A percentile compares a stretch with the other conserved stretches of the same genome.
Conservation (phyloP, 2,797 vertebrate genomes). For the Enteromius mattozi region DNA sequence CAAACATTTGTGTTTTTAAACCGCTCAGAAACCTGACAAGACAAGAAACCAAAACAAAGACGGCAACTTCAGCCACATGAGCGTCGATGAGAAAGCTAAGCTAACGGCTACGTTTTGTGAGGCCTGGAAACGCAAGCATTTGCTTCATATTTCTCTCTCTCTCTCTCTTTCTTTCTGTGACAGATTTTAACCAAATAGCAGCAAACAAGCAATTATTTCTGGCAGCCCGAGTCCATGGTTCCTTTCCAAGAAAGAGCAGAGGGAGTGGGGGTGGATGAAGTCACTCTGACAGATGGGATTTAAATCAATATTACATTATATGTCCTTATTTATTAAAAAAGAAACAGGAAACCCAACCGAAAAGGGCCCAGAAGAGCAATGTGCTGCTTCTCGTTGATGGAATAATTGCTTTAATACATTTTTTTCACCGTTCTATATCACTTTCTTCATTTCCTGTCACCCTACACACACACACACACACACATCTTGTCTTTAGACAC, state of each 20-base stretch:
- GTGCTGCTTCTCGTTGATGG: conserved; percentile 71
- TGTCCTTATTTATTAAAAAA: conserved; percentile 74
- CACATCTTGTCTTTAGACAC: conserved; percentile 66
- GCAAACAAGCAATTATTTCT: conserved; percentile 85
- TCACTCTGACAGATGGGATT: conserved; percentile 84
- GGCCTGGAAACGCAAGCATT: conserved; percentile 39
- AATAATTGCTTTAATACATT: conserved; percentile 80
- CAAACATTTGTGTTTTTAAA: neutral
- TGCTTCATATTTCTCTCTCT: conserved; percentile 29
- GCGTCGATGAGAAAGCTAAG: conserved; percentile 1
- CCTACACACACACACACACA: conserved; percentile 33
- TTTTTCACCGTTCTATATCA: conserved; percentile 57
- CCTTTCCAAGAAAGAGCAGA: conserved; percentile 74
- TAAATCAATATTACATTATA: conserved; percentile 83
- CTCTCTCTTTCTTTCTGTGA: conserved; percentile 68
- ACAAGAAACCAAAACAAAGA: conserved; percentile 32
- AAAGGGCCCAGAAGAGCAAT: conserved; percentile 67
- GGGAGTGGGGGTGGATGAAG: conserved; percentile 76
- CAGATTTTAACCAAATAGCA: conserved; percentile 81
- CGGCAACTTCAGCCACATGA: conserved; percentile 29
- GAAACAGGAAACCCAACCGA: conserved; percentile 69
- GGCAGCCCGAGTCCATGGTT: conserved; percentile 72
- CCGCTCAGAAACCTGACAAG: neutral
- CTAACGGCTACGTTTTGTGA: conserved; percentile 31
- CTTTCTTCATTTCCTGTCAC: conserved; percentile 76